These are phyloP conservation scores for Hypocryptadius cinnamomeus DNA, from an alignment of 2,113 vertebrate species.

Conservation along the genomic window DNA sequence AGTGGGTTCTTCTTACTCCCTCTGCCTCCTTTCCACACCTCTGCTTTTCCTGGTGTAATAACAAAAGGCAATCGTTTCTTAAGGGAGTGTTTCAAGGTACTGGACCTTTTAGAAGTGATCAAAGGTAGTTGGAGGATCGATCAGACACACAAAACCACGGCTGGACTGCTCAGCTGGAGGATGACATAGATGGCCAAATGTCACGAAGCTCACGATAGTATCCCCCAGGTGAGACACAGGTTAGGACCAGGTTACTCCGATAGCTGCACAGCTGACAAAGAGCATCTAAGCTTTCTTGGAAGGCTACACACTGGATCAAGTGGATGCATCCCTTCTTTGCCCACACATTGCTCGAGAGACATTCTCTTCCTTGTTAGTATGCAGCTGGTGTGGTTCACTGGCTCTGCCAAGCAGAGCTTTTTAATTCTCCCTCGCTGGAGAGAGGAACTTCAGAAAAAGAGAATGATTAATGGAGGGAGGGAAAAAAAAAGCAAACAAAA, in stretches of 20 bases:
- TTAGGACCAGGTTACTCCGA: background rate
- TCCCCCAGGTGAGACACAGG: background rate
- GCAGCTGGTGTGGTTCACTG: background rate
- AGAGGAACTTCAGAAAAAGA: constrained; percentile 35
- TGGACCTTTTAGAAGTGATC: background rate
- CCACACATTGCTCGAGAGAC: background rate
- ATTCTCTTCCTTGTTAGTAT: background rate
- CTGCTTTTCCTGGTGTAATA: background rate
- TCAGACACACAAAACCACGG: background rate
- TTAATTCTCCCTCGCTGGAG: background rate
- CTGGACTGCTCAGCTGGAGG: background rate
- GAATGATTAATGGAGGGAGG: background rate
- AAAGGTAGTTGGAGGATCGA: background rate
- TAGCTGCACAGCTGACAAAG: background rate
- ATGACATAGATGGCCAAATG: background rate
- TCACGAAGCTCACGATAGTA: accelerated
- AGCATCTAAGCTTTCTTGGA: background rate
- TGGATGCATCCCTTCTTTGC: background rate
- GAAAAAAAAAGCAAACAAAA: background rate
- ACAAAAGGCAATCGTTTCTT: background rate
- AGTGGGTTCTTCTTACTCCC: background rate
- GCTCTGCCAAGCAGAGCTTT: constrained; percentile 19
- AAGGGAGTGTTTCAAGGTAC: background rate
- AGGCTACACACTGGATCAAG: background rate
- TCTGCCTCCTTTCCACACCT: background rate